Base-by-base conservation (phyloP, 2,888 invertebrate species). In the Pristionchus exspectatus region DNA sequence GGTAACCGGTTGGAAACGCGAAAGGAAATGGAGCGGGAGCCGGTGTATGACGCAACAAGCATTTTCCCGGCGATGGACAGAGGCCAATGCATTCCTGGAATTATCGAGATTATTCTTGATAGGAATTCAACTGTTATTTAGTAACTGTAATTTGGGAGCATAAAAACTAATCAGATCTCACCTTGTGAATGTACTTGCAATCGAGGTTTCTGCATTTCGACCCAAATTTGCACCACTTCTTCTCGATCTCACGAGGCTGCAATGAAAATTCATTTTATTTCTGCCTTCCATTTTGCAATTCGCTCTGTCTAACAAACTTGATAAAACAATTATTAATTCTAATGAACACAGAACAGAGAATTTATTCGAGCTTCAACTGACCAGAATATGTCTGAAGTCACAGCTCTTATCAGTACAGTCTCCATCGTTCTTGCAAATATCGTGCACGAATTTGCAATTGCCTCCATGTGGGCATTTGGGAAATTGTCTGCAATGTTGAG, bases 21-120 rank as follows among this genome's bases (percentile, higher is more conserved):
- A 10, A 18, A 14, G 16, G 56, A 18, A 18, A 1, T 21, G n/a
- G 50, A n/a, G 50, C 24, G 0, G 81, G 33, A 50, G 81, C 9
- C 24, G 81, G 81, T 12, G 16, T 50, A 81, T 81, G 81, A 50
- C 50, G 50, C 81, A n/a, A 50, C 81, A 50, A 81, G 50, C 81
- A 81, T 5, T 3, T 81, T 7, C 81, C 81, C n/a, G 81, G 81
- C 1, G 81, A 18, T 2, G 81, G n/a, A 16, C 81, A 81, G 81
- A n/a, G 50, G 10, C 21, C 10, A 16, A 16, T 50, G 81, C 81
- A 81, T n/a, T 81, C 81, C 81, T 81, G 50, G 5, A 69, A n/a
- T 21, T 21, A 21, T 7, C 9, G 66, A 66, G n/a, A n/a, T n/a
- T 27, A 2, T 14, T 69, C 9, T 69, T 9, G 44, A n/a, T n/a